phyloP scores from a whole-genome alignment of 2,888 invertebrate species.

The Polydrusus pterygomalis region DNA sequence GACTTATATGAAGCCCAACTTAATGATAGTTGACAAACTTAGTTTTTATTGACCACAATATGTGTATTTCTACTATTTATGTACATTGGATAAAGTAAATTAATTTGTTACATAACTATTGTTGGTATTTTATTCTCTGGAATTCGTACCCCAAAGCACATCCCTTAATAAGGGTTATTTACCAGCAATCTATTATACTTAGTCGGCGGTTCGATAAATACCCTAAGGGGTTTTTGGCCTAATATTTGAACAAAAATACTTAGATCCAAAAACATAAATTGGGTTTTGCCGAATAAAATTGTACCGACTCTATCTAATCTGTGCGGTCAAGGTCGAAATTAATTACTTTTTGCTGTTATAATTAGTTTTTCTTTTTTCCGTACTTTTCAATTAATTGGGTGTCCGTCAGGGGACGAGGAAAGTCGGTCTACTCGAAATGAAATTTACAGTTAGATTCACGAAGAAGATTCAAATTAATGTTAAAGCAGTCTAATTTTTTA shows the following conservation, averaged over 20 bases:
- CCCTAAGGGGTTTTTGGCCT: constrained; percentile 18
- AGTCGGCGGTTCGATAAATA: constrained; percentile 19
- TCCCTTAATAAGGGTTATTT: constrained; percentile 13
- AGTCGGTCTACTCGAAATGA: too few species aligned
- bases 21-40: too few species aligned
- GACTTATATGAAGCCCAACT: too few species aligned
- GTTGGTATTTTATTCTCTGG: neutral
- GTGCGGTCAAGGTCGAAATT: constrained; percentile 2
- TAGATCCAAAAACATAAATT: constrained; percentile 19
- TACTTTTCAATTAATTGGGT: too few species aligned
- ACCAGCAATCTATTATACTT: constrained; percentile 30
- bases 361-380: neutral
- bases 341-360: neutral
- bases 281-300: constrained; percentile 2
- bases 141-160: neutral
- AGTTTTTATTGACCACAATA: too few species aligned
- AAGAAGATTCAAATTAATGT: too few species aligned
- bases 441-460: too few species aligned
- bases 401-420: too few species aligned
- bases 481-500: too few species aligned
- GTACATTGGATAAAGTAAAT: too few species aligned
- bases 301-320: neutral
- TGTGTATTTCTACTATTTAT: too few species aligned
- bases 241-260: neutral
- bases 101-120: neutral